Evolutionary conservation across 92 coral and sea anemone species (phyloP).

Genomic region (Epizoanthus scotinus): DNA sequence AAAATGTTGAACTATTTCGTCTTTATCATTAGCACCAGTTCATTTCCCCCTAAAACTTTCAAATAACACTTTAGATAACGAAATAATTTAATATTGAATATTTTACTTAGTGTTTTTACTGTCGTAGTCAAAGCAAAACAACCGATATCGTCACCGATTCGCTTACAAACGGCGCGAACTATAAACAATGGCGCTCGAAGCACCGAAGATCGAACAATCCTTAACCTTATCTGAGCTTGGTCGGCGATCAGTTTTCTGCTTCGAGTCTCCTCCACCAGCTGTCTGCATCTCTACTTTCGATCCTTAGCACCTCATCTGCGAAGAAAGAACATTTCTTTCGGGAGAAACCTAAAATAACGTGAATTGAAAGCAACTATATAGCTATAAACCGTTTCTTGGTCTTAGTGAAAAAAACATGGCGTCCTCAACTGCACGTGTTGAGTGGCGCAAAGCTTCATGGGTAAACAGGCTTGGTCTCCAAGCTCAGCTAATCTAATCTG

Average conservation of each 20-base stretch:
- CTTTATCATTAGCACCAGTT: no score
- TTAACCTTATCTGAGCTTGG: constrained; percentile 66
- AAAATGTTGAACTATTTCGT: no score
- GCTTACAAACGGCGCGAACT: neutral
- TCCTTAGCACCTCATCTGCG: constrained; percentile 36
- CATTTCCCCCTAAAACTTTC: no score
- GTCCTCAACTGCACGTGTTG: constrained; percentile 52
- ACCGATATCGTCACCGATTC: neutral
- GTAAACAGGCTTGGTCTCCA: neutral
- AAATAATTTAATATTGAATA: no score
- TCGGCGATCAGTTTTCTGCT: constrained; percentile 46
- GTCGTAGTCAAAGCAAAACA: no score
- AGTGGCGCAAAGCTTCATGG: constrained; percentile 15
- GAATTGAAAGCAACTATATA: no score
- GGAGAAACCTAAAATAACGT: neutral
- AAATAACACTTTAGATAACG: no score
- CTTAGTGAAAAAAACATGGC: constrained; percentile 40
- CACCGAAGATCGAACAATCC: neutral
- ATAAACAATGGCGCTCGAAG: neutral
- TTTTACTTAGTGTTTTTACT: no score
- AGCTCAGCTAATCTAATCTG: neutral
- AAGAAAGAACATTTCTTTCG: neutral
- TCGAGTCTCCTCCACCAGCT: constrained; percentile 40
- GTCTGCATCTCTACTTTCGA: constrained; percentile 45
- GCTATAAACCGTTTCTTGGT: neutral